A percentile compares a stretch with the other conserved stretches of the same genome.
These are phyloP conservation scores for Philaethria dido DNA, from an alignment of 2,888 invertebrate genomes.

Conservation along the genomic window DNA sequence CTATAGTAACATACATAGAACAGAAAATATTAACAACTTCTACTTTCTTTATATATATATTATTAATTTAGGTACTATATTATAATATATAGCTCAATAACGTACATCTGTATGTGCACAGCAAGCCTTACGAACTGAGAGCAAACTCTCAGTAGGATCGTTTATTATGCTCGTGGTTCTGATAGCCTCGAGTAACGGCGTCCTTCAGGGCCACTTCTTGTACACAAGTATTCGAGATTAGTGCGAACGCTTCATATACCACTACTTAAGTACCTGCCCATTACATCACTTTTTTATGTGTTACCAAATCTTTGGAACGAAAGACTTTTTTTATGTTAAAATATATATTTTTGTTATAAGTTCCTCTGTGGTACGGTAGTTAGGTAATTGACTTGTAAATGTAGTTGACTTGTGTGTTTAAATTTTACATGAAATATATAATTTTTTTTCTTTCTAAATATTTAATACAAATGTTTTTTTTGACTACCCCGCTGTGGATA, in stretches of 20 bases:
- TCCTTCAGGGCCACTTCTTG: constrained; percentile 29
- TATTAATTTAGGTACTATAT: too few relatives aligned
- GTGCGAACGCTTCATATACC: constrained; percentile 16
- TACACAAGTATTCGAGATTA: constrained; percentile 29
- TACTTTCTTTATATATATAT: too few relatives aligned
- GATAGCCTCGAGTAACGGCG: constrained; percentile 27
- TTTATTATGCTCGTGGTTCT: constrained; percentile 29
- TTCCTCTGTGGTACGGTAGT: background rate
- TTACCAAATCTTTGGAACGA: background rate
- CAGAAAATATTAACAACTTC: too few relatives aligned
- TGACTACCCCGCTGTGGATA: too few relatives aligned
- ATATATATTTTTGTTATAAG: background rate
- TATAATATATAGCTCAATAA: background rate
- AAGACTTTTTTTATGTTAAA: background rate
- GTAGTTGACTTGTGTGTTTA: too few relatives aligned
- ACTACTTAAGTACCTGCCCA: constrained; percentile 12
- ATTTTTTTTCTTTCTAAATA: too few relatives aligned
- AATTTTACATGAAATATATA: too few relatives aligned
- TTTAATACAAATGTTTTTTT: too few relatives aligned
- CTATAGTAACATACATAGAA: too few relatives aligned
- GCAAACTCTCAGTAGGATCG: constrained; percentile 29
- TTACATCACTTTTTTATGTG: constrained; percentile 17
- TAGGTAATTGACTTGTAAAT: background rate
- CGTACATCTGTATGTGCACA: background rate
- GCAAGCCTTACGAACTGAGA: constrained; percentile 6